A percentile compares a stretch with the other conserved stretches of the same genome.
Evolutionary conservation across 2,113 vertebrate species (phyloP).

Genomic region (Myiozetetes cayanensis): DNA sequence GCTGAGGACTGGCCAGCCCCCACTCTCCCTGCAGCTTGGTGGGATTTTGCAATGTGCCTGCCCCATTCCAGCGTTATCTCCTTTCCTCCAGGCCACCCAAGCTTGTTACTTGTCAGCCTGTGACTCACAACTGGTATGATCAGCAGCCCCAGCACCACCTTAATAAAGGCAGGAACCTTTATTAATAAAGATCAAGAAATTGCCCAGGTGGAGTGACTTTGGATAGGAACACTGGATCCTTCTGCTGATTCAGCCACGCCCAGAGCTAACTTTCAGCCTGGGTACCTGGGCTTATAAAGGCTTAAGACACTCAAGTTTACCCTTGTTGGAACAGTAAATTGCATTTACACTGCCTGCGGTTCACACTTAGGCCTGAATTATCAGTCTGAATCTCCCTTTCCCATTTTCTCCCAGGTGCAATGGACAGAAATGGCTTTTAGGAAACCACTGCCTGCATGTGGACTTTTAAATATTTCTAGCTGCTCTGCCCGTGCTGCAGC

Average conservation of each 20-base stretch:
- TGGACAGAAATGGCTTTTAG: not conserved
- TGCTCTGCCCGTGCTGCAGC: not conserved
- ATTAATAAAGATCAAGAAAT: not conserved
- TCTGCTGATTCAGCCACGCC: not conserved
- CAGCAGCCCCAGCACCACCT: too few relatives aligned
- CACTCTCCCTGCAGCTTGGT: not conserved
- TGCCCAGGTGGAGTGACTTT: not conserved
- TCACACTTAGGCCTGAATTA: not conserved
- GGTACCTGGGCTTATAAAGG: not conserved
- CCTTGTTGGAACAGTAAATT: not conserved
- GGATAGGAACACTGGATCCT: not conserved
- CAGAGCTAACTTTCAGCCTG: not conserved
- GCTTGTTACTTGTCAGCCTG: not conserved
- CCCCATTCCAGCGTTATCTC: too few relatives aligned
- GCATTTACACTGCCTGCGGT: not conserved
- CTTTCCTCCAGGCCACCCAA: not conserved
- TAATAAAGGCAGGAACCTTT: not conserved
- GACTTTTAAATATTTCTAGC: not conserved
- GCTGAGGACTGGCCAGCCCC: not conserved
- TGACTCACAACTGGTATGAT: not conserved
- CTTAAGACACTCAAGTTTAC: not conserved
- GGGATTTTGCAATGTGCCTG: fast-evolving
- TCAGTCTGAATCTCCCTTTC: not conserved
- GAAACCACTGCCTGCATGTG: not conserved
- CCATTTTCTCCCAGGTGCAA: not conserved